Evolutionary conservation across 2,797 vertebrate species (phyloP).

Genomic region (Hapalemur alaotrensis): DNA sequence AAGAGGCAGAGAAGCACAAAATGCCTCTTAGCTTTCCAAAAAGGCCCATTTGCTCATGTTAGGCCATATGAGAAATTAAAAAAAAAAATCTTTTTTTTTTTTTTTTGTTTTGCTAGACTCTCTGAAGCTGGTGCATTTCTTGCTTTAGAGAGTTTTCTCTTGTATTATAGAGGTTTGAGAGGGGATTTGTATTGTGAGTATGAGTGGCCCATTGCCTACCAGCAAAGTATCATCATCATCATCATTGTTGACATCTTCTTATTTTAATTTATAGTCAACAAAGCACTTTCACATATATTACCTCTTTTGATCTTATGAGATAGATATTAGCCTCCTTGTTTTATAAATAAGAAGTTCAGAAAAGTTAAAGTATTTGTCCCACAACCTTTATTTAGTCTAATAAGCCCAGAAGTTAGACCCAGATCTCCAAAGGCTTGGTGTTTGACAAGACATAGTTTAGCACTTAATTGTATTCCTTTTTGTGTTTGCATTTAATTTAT

Average conservation of each 20-base stretch:
- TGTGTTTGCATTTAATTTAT: neutral
- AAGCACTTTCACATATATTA: neutral
- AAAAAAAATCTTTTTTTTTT: neutral
- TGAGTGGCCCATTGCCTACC: neutral
- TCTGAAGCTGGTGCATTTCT: neutral
- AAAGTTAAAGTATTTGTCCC: neutral
- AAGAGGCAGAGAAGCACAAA: constrained; percentile 43
- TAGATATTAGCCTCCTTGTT: neutral
- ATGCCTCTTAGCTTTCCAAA: constrained; percentile 45
- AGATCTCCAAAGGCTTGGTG: neutral
- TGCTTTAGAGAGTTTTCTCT: neutral
- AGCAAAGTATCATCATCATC: neutral
- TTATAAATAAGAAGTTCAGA: neutral
- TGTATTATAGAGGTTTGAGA: neutral
- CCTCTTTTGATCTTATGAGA: neutral
- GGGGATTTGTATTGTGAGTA: neutral
- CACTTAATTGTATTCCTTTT: neutral
- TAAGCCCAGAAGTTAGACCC: constrained; percentile 17
- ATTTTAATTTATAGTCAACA: neutral
- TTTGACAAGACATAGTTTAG: neutral
- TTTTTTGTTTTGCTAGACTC: neutral
- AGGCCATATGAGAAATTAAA: neutral
- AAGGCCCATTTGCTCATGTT: neutral
- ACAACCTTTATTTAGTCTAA: constrained; percentile 1
- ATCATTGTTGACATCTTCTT: neutral